Evolutionary conservation across 2,888 invertebrate species (phyloP).

Genomic region (Bembecia ichneumoniformis): DNA sequence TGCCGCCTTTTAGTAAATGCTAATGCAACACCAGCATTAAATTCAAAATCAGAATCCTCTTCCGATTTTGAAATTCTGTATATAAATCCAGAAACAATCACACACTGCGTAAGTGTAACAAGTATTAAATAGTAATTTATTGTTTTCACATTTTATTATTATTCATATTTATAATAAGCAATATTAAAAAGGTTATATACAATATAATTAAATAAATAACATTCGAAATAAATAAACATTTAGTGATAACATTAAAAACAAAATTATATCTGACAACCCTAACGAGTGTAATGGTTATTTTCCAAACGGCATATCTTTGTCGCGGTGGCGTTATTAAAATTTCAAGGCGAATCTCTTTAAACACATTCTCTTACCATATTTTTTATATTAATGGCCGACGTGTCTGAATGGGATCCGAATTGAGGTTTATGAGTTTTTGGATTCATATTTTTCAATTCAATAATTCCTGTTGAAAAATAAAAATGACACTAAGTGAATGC

Average conservation of each 20-base stretch:
- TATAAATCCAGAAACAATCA: too few species aligned
- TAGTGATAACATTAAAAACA: not conserved
- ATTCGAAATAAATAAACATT: too few species aligned
- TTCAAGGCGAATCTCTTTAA: not conserved
- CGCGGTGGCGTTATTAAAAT: constrained; percentile 4
- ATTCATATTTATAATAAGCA: too few species aligned
- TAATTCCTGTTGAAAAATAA: not conserved
- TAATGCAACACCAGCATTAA: too few species aligned
- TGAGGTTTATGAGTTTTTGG: constrained; percentile 32
- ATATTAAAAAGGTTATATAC: too few species aligned
- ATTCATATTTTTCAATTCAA: constrained; percentile 23
- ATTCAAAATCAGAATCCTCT: too few species aligned
- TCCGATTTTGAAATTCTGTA: too few species aligned
- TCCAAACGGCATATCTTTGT: constrained; percentile 1
- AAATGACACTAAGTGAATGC: not conserved
- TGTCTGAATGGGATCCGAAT: constrained; percentile 76
- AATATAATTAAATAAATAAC: too few species aligned
- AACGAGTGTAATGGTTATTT: not conserved
- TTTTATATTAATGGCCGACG: constrained; percentile 73
- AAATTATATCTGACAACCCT: not conserved
- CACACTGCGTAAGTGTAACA: too few species aligned
- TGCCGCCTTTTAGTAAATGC: too few species aligned
- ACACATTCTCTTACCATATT: constrained; percentile 56
- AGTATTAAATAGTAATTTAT: too few species aligned
- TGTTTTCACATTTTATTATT: too few species aligned